Evolutionary conservation across 1,140 invertebrate genomes (phyloP).

Genomic region (Drosophila neocordata): DNA sequence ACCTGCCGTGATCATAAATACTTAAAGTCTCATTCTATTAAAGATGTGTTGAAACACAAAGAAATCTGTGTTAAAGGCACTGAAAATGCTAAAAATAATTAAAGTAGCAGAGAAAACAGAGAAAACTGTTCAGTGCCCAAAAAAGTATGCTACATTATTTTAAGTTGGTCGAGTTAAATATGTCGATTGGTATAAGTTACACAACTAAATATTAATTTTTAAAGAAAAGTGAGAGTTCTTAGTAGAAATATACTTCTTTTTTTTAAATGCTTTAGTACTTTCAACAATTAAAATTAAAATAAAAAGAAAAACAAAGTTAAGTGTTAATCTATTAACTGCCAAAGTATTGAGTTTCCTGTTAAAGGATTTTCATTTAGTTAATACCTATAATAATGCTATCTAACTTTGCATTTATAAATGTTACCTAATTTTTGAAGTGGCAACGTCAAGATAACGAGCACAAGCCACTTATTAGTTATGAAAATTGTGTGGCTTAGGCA

Average conservation of each 20-base stretch:
- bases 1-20: neutral
- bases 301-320: no score
- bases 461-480: slow-evolving; percentile 59
- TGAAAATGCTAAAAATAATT: neutral
- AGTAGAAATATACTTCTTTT: no score
- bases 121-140: neutral
- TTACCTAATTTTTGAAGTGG: neutral
- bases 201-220: no score
- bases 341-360: no score
- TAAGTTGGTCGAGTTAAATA: no score
- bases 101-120: neutral
- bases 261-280: no score
- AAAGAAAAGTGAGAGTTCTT: no score
- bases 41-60: neutral
- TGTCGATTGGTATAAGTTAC: no score
- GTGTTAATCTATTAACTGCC: neutral
- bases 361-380: neutral
- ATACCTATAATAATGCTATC: neutral
- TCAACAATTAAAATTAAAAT: no score
- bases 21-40: neutral
- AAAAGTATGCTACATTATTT: neutral
- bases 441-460: slow-evolving; percentile 13
- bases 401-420: neutral
- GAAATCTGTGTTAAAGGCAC: neutral
- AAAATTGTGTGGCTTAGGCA: slow-evolving; percentile 47